Evolutionary conservation across 2,888 invertebrate species (phyloP).

Genomic region (Perizoma affinitatum): DNA sequence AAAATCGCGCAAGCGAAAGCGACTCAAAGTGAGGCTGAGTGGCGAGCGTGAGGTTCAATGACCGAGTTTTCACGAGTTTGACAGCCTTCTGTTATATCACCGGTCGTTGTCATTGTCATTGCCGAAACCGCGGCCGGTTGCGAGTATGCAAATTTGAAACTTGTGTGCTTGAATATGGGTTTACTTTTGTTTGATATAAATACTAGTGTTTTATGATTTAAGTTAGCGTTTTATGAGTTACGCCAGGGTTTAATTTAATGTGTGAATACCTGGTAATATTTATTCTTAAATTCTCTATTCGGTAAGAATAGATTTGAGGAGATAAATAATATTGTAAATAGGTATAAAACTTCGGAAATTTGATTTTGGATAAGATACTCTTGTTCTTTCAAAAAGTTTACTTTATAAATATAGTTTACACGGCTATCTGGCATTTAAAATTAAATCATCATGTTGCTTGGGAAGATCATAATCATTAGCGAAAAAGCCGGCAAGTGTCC

Average conservation of each 20-base stretch:
- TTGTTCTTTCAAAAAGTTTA: too few relatives aligned
- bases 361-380: too few relatives aligned
- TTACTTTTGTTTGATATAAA: conserved; percentile 57
- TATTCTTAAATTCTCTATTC: conserved; percentile 1
- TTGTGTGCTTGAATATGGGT: conserved; percentile 56
- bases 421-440: background rate
- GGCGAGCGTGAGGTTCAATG: conserved; percentile 77
- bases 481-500: conserved; percentile 23
- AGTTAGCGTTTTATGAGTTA: conserved; percentile 42
- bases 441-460: conserved; percentile 4
- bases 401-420: too few relatives aligned
- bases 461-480: conserved; percentile 5
- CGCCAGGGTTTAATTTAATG: conserved; percentile 12
- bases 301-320: too few relatives aligned
- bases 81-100: conserved; percentile 84
- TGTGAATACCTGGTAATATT: conserved; percentile 11
- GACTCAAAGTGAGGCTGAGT: conserved; percentile 57
- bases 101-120: conserved; percentile 83
- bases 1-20: conserved; percentile 77
- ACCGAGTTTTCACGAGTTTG: conserved; percentile 84
- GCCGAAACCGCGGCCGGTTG: conserved; percentile 70
- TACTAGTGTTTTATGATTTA: conserved; percentile 43
- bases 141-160: conserved; percentile 66
- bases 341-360: too few relatives aligned
- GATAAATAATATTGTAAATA: too few relatives aligned